Evolutionary conservation across 1,140 invertebrate genomes (phyloP).

Genomic region (Tetraneura akinire): DNA sequence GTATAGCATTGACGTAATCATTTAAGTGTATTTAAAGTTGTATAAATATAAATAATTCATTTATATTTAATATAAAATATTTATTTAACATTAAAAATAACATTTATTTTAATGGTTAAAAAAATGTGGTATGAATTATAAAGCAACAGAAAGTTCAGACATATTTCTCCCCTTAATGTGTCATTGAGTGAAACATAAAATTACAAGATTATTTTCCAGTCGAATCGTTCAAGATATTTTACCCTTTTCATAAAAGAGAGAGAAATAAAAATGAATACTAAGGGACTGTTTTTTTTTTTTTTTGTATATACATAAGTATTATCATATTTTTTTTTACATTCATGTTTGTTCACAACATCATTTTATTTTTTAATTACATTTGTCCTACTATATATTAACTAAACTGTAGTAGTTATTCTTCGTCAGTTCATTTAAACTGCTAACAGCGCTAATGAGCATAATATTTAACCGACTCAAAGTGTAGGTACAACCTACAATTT

Average conservation of each 20-base stretch:
- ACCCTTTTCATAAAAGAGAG: background rate
- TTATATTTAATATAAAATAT: background rate
- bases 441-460: background rate
- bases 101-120: background rate
- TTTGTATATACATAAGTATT: too few species aligned
- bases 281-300: background rate
- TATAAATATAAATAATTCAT: background rate
- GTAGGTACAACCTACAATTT: constrained; percentile 11
- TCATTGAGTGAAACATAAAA: background rate
- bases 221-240: background rate
- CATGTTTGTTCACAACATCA: constrained; percentile 4
- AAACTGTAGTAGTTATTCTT: background rate
- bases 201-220: constrained; percentile 2
- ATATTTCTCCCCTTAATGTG: background rate
- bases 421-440: background rate
- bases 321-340: too few species aligned
- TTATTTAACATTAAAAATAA: background rate
- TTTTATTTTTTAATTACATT: constrained; percentile 37
- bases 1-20: background rate
- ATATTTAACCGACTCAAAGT: background rate
- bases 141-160: background rate
- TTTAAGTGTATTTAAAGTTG: background rate
- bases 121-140: constrained; percentile 8
- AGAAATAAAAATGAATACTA: background rate
- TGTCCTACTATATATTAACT: background rate